Conservation (phyloP, 2,888 invertebrate species). For the Drosophila nr. fundita region DNA sequence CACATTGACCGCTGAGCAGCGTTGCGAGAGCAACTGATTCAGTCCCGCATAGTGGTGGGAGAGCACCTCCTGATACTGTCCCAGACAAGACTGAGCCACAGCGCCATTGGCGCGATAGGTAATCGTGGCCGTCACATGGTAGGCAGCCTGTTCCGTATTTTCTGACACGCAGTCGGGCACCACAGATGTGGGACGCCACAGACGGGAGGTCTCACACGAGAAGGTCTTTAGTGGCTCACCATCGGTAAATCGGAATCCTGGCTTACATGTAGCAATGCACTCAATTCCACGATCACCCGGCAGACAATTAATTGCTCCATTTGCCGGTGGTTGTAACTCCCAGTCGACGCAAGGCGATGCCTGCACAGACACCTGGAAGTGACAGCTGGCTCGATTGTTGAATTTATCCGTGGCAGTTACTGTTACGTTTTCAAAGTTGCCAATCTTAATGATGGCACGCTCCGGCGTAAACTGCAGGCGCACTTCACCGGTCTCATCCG, state of each 20-base stretch:
- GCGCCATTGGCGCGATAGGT: slow-evolving; percentile 96
- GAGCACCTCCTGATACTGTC: slow-evolving; percentile 93
- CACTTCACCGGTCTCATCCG: slow-evolving; percentile 95
- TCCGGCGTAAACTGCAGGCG: slow-evolving; percentile 93
- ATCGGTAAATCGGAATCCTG: slow-evolving; percentile 95
- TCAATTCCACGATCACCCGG: slow-evolving; percentile 92
- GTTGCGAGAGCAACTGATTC: slow-evolving; percentile 93
- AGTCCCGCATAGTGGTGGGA: slow-evolving; percentile 92
- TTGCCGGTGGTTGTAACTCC: slow-evolving; percentile 95
- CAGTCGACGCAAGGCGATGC: slow-evolving; percentile 97
- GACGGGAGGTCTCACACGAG: slow-evolving; percentile 91
- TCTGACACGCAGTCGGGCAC: slow-evolving; percentile 98
- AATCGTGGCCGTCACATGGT: slow-evolving; percentile 94
- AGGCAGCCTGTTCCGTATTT: slow-evolving; percentile 97
- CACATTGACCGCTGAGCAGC: slow-evolving; percentile 97
- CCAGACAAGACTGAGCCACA: slow-evolving; percentile 92
- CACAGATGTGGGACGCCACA: slow-evolving; percentile 94
- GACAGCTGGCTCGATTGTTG: slow-evolving; percentile 94
- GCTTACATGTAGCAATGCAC: slow-evolving; percentile 95
- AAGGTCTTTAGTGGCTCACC: slow-evolving; percentile 95
- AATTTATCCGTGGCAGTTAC: slow-evolving; percentile 94
- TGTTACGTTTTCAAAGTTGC: slow-evolving; percentile 96
- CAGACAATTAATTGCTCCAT: slow-evolving; percentile 94
- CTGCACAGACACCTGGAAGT: slow-evolving; percentile 97
- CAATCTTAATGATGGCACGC: slow-evolving; percentile 92